Conservation (phyloP, 2,888 invertebrate genomes). For the Phortica okadai region DNA sequence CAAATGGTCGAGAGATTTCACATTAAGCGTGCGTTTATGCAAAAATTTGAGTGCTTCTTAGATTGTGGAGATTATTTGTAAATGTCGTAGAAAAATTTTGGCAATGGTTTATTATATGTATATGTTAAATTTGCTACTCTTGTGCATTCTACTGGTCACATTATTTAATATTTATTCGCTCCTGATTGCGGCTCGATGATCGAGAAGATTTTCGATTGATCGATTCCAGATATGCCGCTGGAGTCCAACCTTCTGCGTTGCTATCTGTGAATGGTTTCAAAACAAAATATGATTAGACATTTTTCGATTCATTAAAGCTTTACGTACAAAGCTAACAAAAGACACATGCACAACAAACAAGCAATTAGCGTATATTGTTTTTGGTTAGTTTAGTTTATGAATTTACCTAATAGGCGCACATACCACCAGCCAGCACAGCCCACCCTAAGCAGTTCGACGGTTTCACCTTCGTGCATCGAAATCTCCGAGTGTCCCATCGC, state of each 20-base stretch:
- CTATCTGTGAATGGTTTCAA: constrained; percentile 76
- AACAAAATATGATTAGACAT: background rate
- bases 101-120: background rate
- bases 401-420: constrained; percentile 87
- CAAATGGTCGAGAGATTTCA: constrained; percentile 2
- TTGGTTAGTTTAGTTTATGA: background rate
- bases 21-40: background rate
- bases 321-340: background rate
- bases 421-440: constrained; percentile 99
- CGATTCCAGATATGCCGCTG: constrained; percentile 92
- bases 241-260: constrained; percentile 93
- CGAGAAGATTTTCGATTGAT: constrained; percentile 84
- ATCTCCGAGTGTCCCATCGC: constrained; percentile 94
- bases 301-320: background rate
- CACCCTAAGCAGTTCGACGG: constrained; percentile 91
- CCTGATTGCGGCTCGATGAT: constrained; percentile 80
- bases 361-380: background rate
- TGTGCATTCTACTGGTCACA: background rate
- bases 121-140: background rate
- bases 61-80: background rate
- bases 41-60: background rate
- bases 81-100: constrained; percentile 14
- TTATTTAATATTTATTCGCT: constrained; percentile 63
- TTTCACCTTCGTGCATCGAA: constrained; percentile 92
- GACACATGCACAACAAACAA: background rate